Evolutionary conservation across 1,140 invertebrate genomes (phyloP), one percentile per base, ranked within the genome.

Genomic region (Pantala flavescens): DNA sequence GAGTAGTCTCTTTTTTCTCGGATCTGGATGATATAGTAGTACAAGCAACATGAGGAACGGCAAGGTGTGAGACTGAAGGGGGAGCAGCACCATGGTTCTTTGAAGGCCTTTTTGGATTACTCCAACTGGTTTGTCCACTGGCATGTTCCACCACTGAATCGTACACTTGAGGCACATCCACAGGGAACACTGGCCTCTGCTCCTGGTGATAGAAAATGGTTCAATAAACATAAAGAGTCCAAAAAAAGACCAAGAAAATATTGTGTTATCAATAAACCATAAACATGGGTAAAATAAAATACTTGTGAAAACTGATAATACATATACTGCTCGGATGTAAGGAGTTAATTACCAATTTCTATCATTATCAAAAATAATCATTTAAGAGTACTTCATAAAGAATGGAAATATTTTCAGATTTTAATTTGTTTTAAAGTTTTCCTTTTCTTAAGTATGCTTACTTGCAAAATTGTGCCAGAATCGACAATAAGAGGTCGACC

Each of bases 1-100:
- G 96, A 71, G 93, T 93, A 36, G 90, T 88, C 79, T 97, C 94
- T 81, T 96, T 97, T 81, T 94, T 96, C 78, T 90, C 89, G 12
- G 43, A 74, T 78, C 76, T 76, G 85, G 82, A 80, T 85, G 83
- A 80, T 85, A 80, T 76, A 81, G 76, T 79, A 63, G 3, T 21
- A 63, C 49, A 63, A 21, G 49, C 49, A 63, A 63, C 49, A 14
- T 63, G 49, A 74, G 24, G 75, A 71, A 70, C 77, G 63, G 70
- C 78, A 77, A 74, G 77, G 74, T 76, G 76, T 1, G 74, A n/a
- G n/a, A 72, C 71, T 28, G 71, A n/a, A 9, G 71, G 71, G n/a
- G 71, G 49, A 7, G 12, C 16, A 63, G 49, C 49, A 63, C 49
- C 71, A 72, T 72, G 71, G 16, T 28, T 42, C 24, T 72, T 72